Base-by-base conservation (phyloP, 2,888 invertebrate genomes). In the Acanthoscelides obtectus region DNA sequence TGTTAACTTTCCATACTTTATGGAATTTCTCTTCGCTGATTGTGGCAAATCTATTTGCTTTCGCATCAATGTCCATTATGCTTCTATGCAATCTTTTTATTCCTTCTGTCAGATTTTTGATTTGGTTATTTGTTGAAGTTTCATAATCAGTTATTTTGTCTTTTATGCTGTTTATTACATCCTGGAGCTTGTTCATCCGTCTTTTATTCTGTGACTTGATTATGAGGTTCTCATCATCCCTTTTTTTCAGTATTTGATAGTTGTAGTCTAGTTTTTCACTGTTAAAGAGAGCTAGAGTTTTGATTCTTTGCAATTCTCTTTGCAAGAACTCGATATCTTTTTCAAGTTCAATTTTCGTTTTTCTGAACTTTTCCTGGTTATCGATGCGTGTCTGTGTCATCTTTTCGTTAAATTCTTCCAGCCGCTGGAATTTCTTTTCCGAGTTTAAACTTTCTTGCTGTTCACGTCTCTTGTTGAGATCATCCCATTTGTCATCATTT, bases 261-360 rank as follows among this genome's bases (percentile, higher is more conserved):
- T 95, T 97, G 82, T 97, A 97, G 79, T 96, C 94, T 70, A 97
- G 88, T 84, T 97, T 97, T 83, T 97, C 96, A 17, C 92, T 91
- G 82, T 97, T 97, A 78, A 96, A 89, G 70, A 95, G 87, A 74
- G 94, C 94, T 5, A 93, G 89, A 5, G 93, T 92, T 83, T 95
- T 94, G 22, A 93, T 88, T 77, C 90, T 89, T 79, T 94, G 91
- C 75, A 96, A 86, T 84, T 97, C 94, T 75, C 91, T 90, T 81
- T 95, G 91, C 71, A 96, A 86, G 65, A 90, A 89, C 83, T 95
- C 93, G 72, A 90, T 90, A 75, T 93, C 89, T 12, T 88, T 87
- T 80, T 93, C 93, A 3, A 93, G 83, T 73, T 89, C 88, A 69
- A 93, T 93, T 83, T 91, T 92, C 0, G 91, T 90, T 69, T 88